Conservation (phyloP, 2,113 vertebrate genomes). For the Aegotheles bennettii region DNA sequence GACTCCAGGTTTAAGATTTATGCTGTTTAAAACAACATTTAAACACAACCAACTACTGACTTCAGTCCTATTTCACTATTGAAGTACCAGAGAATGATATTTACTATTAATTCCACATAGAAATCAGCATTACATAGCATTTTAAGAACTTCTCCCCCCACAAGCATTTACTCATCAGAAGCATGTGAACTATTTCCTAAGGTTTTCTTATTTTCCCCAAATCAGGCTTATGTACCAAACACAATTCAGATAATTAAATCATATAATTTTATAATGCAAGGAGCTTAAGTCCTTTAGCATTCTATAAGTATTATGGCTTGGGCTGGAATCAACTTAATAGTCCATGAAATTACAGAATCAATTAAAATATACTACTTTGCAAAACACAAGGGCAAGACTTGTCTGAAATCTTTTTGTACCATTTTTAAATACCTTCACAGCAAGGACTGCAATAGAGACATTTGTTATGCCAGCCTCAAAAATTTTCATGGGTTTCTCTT, state of each 20-base stretch:
- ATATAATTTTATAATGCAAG: background rate
- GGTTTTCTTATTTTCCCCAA: background rate
- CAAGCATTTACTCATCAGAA: background rate
- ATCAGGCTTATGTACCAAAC: background rate
- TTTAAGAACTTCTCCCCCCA: background rate
- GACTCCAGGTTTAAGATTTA: background rate
- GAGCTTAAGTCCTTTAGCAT: background rate
- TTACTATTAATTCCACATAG: background rate
- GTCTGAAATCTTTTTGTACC: background rate
- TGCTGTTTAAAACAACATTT: background rate
- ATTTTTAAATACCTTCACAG: background rate
- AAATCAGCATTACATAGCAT: background rate
- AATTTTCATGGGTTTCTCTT: background rate
- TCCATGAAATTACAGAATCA: background rate
- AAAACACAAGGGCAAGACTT: background rate
- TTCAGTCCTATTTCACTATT: background rate
- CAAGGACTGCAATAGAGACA: background rate
- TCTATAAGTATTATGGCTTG: background rate
- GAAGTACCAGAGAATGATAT: background rate
- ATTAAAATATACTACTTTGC: background rate
- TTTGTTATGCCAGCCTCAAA: background rate
- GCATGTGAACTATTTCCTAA: background rate
- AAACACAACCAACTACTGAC: background rate
- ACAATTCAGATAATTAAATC: background rate
- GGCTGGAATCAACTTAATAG: background rate